Conservation (phyloP, 2,113 vertebrate species). For the Alectura lathami region DNA sequence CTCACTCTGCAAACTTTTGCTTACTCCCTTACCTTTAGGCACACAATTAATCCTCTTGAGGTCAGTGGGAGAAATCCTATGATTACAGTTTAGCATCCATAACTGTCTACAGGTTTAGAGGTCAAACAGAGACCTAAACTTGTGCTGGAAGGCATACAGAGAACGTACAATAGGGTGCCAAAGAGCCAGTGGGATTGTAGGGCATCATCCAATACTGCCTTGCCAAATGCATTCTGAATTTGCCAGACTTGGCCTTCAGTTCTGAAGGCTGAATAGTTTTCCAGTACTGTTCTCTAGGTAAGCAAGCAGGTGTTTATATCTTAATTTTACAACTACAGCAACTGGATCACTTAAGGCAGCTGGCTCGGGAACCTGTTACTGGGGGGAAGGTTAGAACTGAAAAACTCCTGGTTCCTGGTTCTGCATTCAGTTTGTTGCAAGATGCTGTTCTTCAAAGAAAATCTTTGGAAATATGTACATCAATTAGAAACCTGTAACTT, state of each 20-base stretch:
- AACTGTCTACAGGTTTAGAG: not conserved
- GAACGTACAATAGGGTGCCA: not conserved
- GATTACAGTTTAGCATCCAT: not conserved
- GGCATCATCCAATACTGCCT: not conserved
- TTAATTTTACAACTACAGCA: not conserved
- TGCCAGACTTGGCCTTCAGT: not conserved
- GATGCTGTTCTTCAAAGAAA: not conserved
- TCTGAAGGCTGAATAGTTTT: not conserved
- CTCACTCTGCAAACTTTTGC: not conserved
- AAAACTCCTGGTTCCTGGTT: not conserved
- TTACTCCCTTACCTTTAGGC: constrained; percentile 30
- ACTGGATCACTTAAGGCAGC: not conserved
- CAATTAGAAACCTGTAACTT: not conserved
- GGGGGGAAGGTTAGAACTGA: not conserved
- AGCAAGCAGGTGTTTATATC: not conserved
- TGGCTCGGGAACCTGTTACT: not conserved
- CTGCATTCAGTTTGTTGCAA: not conserved
- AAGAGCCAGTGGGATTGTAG: not conserved
- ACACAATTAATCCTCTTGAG: not conserved
- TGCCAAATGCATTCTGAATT: not conserved
- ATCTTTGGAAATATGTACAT: not conserved
- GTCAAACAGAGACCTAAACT: not conserved
- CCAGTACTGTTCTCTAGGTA: not conserved
- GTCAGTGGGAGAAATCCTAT: not conserved
- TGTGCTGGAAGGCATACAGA: not conserved